Conservation (phyloP, 2,888 invertebrate species). For the Vanessa cardui region DNA sequence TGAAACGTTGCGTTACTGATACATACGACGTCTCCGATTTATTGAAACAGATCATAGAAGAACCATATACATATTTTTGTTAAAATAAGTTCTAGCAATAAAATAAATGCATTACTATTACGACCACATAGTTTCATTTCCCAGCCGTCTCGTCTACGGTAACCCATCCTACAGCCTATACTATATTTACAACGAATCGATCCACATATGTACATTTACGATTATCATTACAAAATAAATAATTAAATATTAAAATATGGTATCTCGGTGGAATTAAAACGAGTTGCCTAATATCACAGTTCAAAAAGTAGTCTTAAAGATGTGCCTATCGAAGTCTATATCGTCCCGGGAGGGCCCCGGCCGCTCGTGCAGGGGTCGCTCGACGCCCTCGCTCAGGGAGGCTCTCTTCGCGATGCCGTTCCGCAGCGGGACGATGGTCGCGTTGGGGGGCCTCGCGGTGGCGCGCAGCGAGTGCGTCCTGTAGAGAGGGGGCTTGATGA, state of each 20-base stretch:
- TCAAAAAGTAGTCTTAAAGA: constrained; percentile 76
- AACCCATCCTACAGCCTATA: constrained; percentile 33
- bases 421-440: constrained; percentile 72
- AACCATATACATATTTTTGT: constrained; percentile 39
- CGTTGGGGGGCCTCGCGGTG: constrained; percentile 63
- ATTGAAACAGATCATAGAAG: constrained; percentile 36
- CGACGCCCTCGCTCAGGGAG: constrained; percentile 62
- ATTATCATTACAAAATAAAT: constrained; percentile 52
- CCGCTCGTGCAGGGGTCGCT: constrained; percentile 42
- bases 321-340: constrained; percentile 57
- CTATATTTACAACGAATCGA: constrained; percentile 67
- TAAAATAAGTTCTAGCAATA: constrained; percentile 50
- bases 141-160: constrained; percentile 36
- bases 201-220: constrained; percentile 65
- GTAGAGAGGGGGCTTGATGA: constrained; percentile 61
- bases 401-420: constrained; percentile 67
- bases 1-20: constrained; percentile 35
- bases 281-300: constrained; percentile 71
- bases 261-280: constrained; percentile 68
- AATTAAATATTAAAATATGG: constrained; percentile 65
- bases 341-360: constrained; percentile 47
- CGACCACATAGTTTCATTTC: constrained; percentile 48
- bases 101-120: constrained; percentile 66
- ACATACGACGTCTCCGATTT: constrained; percentile 40
- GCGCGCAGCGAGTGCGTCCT: constrained; percentile 67